phyloP scores from a whole-genome alignment of 1,140 invertebrate species.

The Rhagoletis zephyria region DNA sequence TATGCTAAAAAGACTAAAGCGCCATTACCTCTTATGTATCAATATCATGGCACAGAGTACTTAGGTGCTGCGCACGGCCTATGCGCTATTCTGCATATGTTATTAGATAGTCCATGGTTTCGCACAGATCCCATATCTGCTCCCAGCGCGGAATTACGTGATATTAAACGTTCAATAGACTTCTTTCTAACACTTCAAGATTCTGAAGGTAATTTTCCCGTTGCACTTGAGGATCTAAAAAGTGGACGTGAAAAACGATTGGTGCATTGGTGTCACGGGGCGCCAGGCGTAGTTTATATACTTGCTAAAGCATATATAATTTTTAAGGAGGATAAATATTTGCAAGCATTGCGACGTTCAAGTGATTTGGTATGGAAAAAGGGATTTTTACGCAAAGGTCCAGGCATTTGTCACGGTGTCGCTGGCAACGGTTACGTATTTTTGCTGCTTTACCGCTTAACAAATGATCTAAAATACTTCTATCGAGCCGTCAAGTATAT shows the following conservation, averaged over 20 bases:
- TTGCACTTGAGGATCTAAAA: constrained; percentile 81
- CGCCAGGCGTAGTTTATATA: constrained; percentile 85
- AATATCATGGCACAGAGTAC: constrained; percentile 89
- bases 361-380: constrained; percentile 86
- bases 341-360: constrained; percentile 80
- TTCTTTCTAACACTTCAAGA: constrained; percentile 81
- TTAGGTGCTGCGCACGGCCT: constrained; percentile 87
- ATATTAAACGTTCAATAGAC: constrained; percentile 71
- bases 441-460: constrained; percentile 84
- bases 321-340: constrained; percentile 83
- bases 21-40: constrained; percentile 85
- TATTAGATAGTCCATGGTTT: constrained; percentile 74
- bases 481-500: constrained; percentile 85
- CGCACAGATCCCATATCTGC: constrained; percentile 68
- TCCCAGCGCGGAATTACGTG: constrained; percentile 78
- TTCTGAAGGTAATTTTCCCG: constrained; percentile 84
- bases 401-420: constrained; percentile 88
- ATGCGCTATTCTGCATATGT: constrained; percentile 78
- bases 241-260: constrained; percentile 76
- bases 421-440: constrained; percentile 90
- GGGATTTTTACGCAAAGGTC: constrained; percentile 87
- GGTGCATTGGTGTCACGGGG: constrained; percentile 92
- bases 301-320: constrained; percentile 86
- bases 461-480: constrained; percentile 81
- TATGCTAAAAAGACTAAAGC: constrained; percentile 78